These are phyloP conservation scores for Petroica traversi DNA, from an alignment of 2,113 vertebrate genomes.

Conservation along the genomic window DNA sequence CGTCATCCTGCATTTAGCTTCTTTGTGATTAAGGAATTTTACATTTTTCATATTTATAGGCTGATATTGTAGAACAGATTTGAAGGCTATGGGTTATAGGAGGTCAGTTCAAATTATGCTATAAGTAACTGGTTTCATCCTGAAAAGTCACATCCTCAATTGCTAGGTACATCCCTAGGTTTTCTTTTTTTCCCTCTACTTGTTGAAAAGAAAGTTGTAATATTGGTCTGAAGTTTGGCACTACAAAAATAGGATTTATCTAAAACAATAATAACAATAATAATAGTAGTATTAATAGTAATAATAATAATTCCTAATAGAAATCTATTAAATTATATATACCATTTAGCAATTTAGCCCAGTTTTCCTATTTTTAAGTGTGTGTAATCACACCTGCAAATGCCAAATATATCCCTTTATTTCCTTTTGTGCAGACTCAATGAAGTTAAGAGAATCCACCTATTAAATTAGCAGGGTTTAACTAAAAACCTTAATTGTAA, in stretches of 20 bases:
- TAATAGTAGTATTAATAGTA: too few species aligned
- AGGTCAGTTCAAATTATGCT: constrained; percentile 15
- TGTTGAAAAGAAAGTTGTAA: neutral
- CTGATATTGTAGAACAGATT: neutral
- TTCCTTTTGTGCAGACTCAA: neutral
- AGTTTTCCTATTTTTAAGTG: neutral
- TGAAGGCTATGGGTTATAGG: neutral
- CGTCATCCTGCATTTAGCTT: constrained; percentile 14
- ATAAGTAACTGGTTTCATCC: neutral
- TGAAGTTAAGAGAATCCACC: neutral
- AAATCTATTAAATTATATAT: neutral
- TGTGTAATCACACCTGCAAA: neutral
- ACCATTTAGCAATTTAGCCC: neutral
- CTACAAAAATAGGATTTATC: neutral
- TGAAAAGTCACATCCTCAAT: neutral
- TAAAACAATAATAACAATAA: neutral
- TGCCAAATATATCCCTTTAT: neutral
- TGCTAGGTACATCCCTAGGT: neutral
- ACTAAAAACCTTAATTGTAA: neutral
- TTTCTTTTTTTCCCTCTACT: neutral
- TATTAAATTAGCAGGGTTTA: neutral
- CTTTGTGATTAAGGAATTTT: constrained; percentile 19
- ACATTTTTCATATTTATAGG: constrained; percentile 10
- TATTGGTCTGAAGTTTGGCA: neutral
- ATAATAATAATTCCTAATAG: neutral